A percentile compares a stretch with the other conserved stretches of the same genome.
Evolutionary conservation across 2,888 invertebrate species (phyloP).

Genomic region (Mimumesa dahlbomi): DNA sequence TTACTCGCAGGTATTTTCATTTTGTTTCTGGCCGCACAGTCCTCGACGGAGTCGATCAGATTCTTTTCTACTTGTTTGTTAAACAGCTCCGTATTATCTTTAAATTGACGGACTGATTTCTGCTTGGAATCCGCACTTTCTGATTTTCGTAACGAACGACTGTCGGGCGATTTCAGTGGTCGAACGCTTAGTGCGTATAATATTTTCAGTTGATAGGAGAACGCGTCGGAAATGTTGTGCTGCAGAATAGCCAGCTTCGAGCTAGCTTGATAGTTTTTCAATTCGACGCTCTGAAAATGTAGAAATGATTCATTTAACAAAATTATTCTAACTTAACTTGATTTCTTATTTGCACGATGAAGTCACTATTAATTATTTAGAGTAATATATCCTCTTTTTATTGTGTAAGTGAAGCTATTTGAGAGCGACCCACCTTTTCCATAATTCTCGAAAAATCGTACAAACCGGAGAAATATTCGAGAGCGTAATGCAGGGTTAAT

Average conservation of each 20-base stretch:
- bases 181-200: slow-evolving; percentile 67
- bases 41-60: slow-evolving; percentile 75
- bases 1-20: slow-evolving; percentile 76
- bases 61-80: slow-evolving; percentile 76
- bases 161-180: slow-evolving; percentile 45
- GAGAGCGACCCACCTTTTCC: slow-evolving; percentile 72
- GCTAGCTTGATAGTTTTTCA: slow-evolving; percentile 80
- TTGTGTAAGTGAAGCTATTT: not conserved
- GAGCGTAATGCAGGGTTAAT: slow-evolving; percentile 78
- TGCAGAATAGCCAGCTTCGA: slow-evolving; percentile 80
- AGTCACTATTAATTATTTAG: too few relatives aligned
- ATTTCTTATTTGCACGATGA: too few relatives aligned
- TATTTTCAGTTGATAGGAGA: slow-evolving; percentile 79
- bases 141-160: slow-evolving; percentile 20
- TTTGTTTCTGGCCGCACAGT: slow-evolving; percentile 70
- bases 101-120: slow-evolving; percentile 31
- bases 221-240: slow-evolving; percentile 78
- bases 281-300: slow-evolving; percentile 75
- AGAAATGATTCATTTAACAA: not conserved
- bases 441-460: slow-evolving; percentile 76
- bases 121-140: slow-evolving; percentile 12
- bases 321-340: too few relatives aligned
- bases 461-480: slow-evolving; percentile 79
- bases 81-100: slow-evolving; percentile 72
- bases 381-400: not conserved